Evolutionary conservation across 2,888 invertebrate species (phyloP), one percentile per base, ranked within the genome.

Genomic region (Pteria penguin): DNA sequence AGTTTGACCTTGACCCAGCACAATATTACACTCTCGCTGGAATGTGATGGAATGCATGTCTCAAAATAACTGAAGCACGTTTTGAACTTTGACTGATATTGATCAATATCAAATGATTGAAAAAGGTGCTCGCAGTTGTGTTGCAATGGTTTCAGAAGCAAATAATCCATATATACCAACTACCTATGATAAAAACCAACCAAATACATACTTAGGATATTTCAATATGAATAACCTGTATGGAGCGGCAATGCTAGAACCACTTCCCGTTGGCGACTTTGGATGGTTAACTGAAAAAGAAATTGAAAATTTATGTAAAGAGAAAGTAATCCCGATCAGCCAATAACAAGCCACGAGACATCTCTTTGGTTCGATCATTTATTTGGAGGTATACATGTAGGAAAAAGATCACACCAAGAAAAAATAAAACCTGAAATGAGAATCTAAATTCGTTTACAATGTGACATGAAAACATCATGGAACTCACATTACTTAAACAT

Each of bases 11-110:
- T 29, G 72, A 72, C 31, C 72, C 75, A 22, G n/a, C n/a, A n/a
- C n/a, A n/a, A 24, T 65, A 31, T 52, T 52, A 52, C 52, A 52
- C 52, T 4, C 52, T 52, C 52, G 52, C 52, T 52, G 52, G 52
- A 1, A 52, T 52, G 18, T 52, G 52, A 52, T 91, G 89, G 88
- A 83, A 86, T 68, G 87, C 87, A 14, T 11, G 83, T 80, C 75
- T 90, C 29, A 86, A 85, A 74, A 82, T 77, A 32, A 86, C 24
- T n/a, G 58, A 22, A 2, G 2, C 24, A 5, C 14, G 52, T n/a
- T 11, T 27, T 24, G 45, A 24, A 26, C 45, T n/a, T 52, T 57
- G 27, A 54, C 31, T 22, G 67, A 68, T 32, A 69, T 45, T 24
- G 58, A 90, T 61, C 80, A 79, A 75, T 76, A 83, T 60, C 63